A percentile compares a stretch with the other conserved stretches of the same genome.
Evolutionary conservation across 2,888 invertebrate genomes (phyloP).

Genomic region (Microctonus aethiopoides): DNA sequence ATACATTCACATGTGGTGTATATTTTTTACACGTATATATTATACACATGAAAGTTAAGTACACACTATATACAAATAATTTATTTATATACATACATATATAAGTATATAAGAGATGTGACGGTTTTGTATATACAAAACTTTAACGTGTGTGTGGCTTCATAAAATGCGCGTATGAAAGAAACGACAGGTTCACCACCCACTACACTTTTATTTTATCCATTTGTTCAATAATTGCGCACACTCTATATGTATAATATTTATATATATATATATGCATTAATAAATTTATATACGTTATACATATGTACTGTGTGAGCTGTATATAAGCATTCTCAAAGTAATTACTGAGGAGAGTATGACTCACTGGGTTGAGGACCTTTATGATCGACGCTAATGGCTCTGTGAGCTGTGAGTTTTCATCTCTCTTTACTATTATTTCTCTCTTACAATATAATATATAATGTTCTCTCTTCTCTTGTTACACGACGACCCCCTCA

Average conservation of each 20-base stretch:
- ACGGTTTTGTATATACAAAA: not conserved
- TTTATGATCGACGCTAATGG: slow-evolving; percentile 58
- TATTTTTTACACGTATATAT: slow-evolving; percentile 8
- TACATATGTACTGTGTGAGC: no score
- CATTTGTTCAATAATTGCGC: not conserved
- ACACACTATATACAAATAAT: no score
- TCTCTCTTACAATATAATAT: slow-evolving; percentile 20
- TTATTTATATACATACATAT: not conserved
- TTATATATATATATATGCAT: not conserved
- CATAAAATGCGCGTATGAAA: not conserved
- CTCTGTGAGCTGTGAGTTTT: slow-evolving; percentile 39
- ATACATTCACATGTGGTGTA: no score
- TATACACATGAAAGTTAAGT: no score
- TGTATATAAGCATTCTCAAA: slow-evolving; percentile 17
- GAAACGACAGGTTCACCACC: not conserved
- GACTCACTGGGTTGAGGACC: slow-evolving; percentile 61
- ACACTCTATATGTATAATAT: not conserved
- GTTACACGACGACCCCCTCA: slow-evolving; percentile 14
- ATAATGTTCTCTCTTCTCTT: not conserved
- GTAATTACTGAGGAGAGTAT: slow-evolving; percentile 54
- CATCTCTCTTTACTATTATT: slow-evolving; percentile 36
- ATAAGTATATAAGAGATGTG: not conserved
- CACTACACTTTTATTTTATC: not conserved
- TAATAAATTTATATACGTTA: not conserved
- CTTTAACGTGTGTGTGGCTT: not conserved